Base-by-base conservation (phyloP, 2,113 vertebrate species). In the Speoplatyrhinus poulsoni region DNA sequence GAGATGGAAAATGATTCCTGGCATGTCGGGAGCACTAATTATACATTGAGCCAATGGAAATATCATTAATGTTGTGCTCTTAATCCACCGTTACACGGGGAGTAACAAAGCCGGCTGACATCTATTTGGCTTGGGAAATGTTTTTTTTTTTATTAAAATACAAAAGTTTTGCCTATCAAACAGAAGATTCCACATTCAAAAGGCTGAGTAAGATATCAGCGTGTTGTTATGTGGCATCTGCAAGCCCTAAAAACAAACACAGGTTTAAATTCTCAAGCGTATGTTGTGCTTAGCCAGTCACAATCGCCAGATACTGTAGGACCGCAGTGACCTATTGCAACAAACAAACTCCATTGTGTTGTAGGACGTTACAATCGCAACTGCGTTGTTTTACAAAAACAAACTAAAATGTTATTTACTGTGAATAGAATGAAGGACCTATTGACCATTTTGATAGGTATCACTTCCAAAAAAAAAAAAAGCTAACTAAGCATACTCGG, bases 21-120 rank as follows among this genome's bases (percentile, higher is more conserved):
- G 92, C 92, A 92, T 90, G 90, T 90, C 78, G 84, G 84, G 84
- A 86, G 82, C 88, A 87, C 90, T 94, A 93, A 91, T 93, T 92
- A 93, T 89, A 81, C 86, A 87, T 84, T 79, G 82, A 91, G 92
- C 91, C 92, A 88, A 90, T 89, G 72, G 82, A 86, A 88, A 86
- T 88, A 88, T 89, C 85, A 89, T 88, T 90, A 88, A 92, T 90
- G 85, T 85, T 84, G 82, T 82, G 72, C 81, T 89, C 78, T 89
- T 85, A 88, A 90, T 89, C 78, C 84, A 73, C 57, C 69, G 26
- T 4, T 69, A 79, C 73, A 84, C 70, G 52, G 74, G 55, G 62
- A 76, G 67, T 58, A 69, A 83, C 79, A 88, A 84, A 85, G 78
- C 69, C 0, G 33, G 6, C 70, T 80, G 86, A 83, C 88, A 87